Evolutionary conservation across 2,113 vertebrate genomes (phyloP).

Genomic region (Rattus norvegicus): GRCr8 NC_086019.1:184757501-184758000

Average conservation of each 20-base stretch:
- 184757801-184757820: neutral
- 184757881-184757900: neutral
- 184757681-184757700: neutral
- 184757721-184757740: neutral
- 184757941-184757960: neutral
- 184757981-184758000: conserved; percentile 17
- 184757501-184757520: conserved; percentile 81
- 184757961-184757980: neutral
- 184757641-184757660: neutral
- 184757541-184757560: conserved; percentile 65
- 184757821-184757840: neutral
- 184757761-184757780: too few species aligned
- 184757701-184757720: neutral
- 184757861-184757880: too few species aligned
- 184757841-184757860: neutral
- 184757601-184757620: neutral
- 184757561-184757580: conserved; percentile 81
- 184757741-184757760: neutral
- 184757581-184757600: neutral
- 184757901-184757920: neutral
- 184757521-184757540: conserved; percentile 77
- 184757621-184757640: neutral
- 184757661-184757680: neutral
- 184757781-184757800: neutral
- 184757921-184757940: neutral